Evolutionary conservation across 2,113 vertebrate genomes (phyloP).

Genomic region (Entelurus aequoreus): DNA sequence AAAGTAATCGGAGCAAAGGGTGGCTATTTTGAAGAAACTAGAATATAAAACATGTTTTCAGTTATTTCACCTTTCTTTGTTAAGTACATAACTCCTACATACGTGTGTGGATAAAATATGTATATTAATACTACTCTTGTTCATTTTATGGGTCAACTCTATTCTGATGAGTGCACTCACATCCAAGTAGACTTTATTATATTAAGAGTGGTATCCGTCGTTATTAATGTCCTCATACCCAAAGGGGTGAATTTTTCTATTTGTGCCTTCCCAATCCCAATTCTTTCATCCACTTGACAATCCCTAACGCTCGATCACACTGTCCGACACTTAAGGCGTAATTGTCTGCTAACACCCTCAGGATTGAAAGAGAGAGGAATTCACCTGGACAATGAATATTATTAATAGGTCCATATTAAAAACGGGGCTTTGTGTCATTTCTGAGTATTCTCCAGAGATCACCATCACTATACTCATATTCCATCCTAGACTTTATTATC

Average conservation of each 20-base stretch:
- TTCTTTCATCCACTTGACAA: conserved; percentile 14
- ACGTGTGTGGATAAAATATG: too few species aligned
- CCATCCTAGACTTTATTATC: conserved; percentile 32
- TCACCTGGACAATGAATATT: conserved; percentile 46
- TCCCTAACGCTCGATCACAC: conserved; percentile 33
- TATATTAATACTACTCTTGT: conserved; percentile 8
- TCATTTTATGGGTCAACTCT: conserved; percentile 56
- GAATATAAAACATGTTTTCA: too few species aligned
- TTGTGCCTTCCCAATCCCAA: conserved; percentile 14
- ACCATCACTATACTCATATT: conserved; percentile 17
- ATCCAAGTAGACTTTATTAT: conserved; percentile 52
- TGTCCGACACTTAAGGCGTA: conserved; percentile 53
- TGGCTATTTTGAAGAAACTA: too few species aligned
- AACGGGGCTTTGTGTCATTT: conserved; percentile 34
- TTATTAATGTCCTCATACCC: conserved; percentile 57
- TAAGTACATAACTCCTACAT: too few species aligned
- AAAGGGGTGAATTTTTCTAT: conserved; percentile 48
- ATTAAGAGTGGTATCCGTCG: conserved; percentile 36
- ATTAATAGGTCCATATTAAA: conserved; percentile 57
- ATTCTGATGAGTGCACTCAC: conserved; percentile 51
- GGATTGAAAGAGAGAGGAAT: conserved; percentile 37
- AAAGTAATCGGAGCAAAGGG: too few species aligned
- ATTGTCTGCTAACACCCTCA: conserved; percentile 62
- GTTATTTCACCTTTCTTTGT: too few species aligned
- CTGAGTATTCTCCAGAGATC: conserved; percentile 46